Conservation (phyloP, 2,888 invertebrate species). For the Merodon equestris region DNA sequence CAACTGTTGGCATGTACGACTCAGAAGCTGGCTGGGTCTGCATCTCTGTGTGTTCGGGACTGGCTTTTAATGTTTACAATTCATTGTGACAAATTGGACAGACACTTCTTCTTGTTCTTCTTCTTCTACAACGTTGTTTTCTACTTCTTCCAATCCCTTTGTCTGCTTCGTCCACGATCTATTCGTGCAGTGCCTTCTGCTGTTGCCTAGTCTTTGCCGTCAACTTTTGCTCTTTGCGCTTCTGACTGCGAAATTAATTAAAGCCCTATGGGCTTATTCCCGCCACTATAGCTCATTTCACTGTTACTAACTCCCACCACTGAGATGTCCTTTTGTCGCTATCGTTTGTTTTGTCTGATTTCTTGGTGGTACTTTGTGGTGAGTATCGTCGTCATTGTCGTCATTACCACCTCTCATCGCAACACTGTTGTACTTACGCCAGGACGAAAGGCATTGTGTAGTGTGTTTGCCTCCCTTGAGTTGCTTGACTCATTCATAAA, state of each 20-base stretch:
- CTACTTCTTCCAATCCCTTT: slow-evolving; percentile 9
- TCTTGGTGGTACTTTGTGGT: slow-evolving; percentile 47
- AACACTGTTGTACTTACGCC: no score
- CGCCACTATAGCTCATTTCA: neutral
- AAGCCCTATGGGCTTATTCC: slow-evolving; percentile 52
- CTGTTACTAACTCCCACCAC: neutral
- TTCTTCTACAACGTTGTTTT: slow-evolving; percentile 2
- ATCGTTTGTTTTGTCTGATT: slow-evolving; percentile 46
- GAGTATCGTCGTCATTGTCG: slow-evolving; percentile 28
- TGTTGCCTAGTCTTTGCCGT: slow-evolving; percentile 33
- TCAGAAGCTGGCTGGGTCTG: no score
- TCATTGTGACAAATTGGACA: slow-evolving; percentile 69
- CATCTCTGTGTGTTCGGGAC: slow-evolving; percentile 44
- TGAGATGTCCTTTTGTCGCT: slow-evolving; percentile 11
- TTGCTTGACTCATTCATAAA: neutral
- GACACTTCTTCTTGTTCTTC: slow-evolving; percentile 40
- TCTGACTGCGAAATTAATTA: slow-evolving; percentile 68
- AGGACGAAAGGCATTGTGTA: slow-evolving; percentile 40
- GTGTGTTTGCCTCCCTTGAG: slow-evolving; percentile 37
- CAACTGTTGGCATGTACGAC: slow-evolving; percentile 27
- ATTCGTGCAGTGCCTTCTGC: no score
- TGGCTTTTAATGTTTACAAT: slow-evolving; percentile 68
- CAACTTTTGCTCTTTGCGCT: slow-evolving; percentile 56
- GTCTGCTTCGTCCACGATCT: no score
- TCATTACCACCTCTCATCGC: slow-evolving; percentile 32